Conservation (phyloP, 2,888 invertebrate species). For the Crepidodera aurea region DNA sequence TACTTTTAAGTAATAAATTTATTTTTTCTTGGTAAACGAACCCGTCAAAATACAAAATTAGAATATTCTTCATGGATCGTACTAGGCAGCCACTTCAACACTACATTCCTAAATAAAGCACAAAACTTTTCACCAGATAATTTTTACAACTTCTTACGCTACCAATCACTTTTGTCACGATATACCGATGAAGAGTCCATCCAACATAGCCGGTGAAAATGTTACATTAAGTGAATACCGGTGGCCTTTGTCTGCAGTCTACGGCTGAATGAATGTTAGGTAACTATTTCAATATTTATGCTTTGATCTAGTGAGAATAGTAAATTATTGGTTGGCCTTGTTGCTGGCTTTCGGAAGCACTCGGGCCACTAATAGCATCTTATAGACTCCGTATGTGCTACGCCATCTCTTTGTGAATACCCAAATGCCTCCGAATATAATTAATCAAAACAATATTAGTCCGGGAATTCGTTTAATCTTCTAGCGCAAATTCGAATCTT, state of each 20-base stretch:
- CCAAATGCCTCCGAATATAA: background rate
- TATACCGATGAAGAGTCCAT: background rate
- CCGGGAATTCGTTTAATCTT: background rate
- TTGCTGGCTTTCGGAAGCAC: conserved; percentile 10
- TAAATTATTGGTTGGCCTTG: conserved; percentile 22
- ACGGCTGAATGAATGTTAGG: conserved; percentile 12
- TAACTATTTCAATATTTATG: conserved; percentile 19
- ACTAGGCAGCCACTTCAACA: too few species aligned
- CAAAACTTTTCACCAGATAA: background rate
- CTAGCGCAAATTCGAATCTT: background rate
- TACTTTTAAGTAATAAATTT: too few species aligned
- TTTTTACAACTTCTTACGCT: background rate
- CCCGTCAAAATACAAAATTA: too few species aligned
- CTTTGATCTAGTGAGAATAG: conserved; percentile 10
- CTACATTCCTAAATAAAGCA: background rate
- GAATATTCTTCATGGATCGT: too few species aligned
- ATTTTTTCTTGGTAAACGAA: too few species aligned
- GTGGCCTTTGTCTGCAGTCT: conserved; percentile 1
- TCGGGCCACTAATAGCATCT: conserved; percentile 22
- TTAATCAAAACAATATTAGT: conserved; percentile 2
- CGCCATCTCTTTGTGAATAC: background rate
- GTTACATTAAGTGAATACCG: background rate
- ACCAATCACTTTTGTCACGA: too few species aligned
- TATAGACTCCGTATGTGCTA: conserved; percentile 9
- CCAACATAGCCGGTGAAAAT: background rate